These are phyloP conservation scores for Vollenhovia emeryi DNA, from an alignment of 1,140 invertebrate genomes.

Conservation along the genomic window DNA sequence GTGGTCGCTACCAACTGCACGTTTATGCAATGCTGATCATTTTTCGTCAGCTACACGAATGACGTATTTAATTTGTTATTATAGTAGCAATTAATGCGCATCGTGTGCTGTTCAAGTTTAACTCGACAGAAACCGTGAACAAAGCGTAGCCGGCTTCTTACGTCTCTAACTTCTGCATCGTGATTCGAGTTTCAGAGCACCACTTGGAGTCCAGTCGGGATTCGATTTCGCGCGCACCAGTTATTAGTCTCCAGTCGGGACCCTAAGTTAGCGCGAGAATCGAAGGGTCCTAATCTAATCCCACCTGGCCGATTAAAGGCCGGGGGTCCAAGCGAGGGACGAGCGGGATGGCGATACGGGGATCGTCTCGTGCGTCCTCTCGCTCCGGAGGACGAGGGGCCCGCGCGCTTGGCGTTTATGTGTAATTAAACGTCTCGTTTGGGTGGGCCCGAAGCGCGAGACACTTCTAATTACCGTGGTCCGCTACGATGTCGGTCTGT, in stretches of 20 bases:
- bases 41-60: neutral
- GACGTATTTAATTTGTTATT: neutral
- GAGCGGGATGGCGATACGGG: neutral
- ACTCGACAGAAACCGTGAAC: neutral
- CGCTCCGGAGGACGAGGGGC: constrained; percentile 8
- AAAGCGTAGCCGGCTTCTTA: neutral
- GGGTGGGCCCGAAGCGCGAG: constrained; percentile 71
- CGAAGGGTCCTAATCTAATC: constrained; percentile 81
- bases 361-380: neutral
- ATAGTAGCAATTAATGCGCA: neutral
- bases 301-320: constrained; percentile 76
- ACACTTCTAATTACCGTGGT: constrained; percentile 79
- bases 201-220: neutral
- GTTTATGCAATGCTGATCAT: constrained; percentile 11
- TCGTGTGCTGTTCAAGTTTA: neutral
- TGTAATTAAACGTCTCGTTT: constrained; percentile 78
- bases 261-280: constrained; percentile 68
- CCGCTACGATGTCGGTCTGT: constrained; percentile 71
- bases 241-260: constrained; percentile 68
- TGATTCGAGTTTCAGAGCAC: neutral
- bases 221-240: constrained; percentile 65
- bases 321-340: constrained; percentile 25
- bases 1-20: neutral
- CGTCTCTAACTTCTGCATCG: neutral
- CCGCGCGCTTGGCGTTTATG: constrained; percentile 62